Percentiles rank a stretch among this genome's conserved stretches.
Conservation (phyloP, 2,888 invertebrate species). For the Eristalis arbustorum region DNA sequence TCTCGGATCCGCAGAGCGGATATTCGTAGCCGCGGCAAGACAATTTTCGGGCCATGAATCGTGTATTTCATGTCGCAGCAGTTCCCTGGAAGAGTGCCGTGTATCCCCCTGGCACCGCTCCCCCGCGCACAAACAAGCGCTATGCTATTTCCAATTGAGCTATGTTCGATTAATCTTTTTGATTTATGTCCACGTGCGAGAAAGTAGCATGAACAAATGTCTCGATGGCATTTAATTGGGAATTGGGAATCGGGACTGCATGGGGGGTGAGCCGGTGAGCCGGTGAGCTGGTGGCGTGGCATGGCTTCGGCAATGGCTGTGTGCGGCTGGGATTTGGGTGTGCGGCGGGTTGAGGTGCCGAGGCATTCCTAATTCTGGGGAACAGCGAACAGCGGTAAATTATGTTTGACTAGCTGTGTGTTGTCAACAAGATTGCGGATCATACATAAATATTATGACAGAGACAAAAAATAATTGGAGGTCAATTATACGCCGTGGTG, state of each 20-base stretch:
- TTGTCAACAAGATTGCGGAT: slow-evolving; percentile 69
- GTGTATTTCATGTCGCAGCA: slow-evolving; percentile 68
- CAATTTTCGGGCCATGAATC: slow-evolving; percentile 68
- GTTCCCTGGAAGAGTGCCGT: slow-evolving; percentile 50
- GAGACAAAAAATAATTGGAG: slow-evolving; percentile 69
- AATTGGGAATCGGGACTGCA: slow-evolving; percentile 71
- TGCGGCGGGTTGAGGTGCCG: neutral
- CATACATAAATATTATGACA: slow-evolving; percentile 70
- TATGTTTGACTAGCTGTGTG: slow-evolving; percentile 69
- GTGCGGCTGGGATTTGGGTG: slow-evolving; percentile 6
- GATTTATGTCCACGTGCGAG: slow-evolving; percentile 79
- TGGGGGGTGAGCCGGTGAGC: slow-evolving; percentile 31
- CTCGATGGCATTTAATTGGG: slow-evolving; percentile 74
- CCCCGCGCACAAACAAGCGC: slow-evolving; percentile 26
- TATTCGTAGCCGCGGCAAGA: slow-evolving; percentile 42
- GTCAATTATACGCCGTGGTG: slow-evolving; percentile 58
- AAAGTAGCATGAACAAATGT: slow-evolving; percentile 78
- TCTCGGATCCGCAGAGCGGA: neutral
- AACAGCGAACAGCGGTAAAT: slow-evolving; percentile 65
- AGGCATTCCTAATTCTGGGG: slow-evolving; percentile 56
- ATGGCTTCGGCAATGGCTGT: neutral
- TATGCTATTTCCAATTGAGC: slow-evolving; percentile 76
- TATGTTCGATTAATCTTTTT: slow-evolving; percentile 80
- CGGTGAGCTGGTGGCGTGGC: neutral
- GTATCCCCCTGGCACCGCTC: slow-evolving; percentile 22